These are phyloP conservation scores for Hemicentrotus pulcherrimus DNA, from an alignment of 35 echinoderm and acorn worm genomes.

Conservation along the genomic window DNA sequence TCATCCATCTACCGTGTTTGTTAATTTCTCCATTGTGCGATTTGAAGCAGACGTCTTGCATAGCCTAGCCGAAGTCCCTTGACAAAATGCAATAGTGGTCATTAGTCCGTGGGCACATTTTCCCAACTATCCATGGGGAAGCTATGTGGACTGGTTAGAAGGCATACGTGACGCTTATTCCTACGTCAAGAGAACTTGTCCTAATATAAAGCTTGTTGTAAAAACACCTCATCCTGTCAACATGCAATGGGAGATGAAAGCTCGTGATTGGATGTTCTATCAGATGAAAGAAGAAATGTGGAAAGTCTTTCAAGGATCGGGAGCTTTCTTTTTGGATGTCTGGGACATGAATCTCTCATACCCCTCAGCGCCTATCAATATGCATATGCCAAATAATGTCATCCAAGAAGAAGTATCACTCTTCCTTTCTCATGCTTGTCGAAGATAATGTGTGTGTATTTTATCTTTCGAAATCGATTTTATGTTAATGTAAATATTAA, in stretches of 20 bases:
- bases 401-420: conserved; percentile 58
- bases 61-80: conserved; percentile 22
- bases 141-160: conserved; percentile 57
- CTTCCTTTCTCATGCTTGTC: conserved; percentile 63
- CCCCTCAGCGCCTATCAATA: conserved; percentile 49
- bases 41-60: conserved; percentile 64
- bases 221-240: conserved; percentile 65
- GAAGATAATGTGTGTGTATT: background rate
- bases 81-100: conserved; percentile 60
- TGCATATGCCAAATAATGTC: conserved; percentile 74
- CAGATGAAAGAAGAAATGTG: conserved; percentile 56
- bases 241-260: conserved; percentile 37
- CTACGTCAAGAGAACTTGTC: conserved; percentile 49
- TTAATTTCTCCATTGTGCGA: conserved; percentile 42
- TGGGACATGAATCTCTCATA: conserved; percentile 80
- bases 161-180: conserved; percentile 48
- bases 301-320: conserved; percentile 53
- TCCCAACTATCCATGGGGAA: conserved; percentile 53
- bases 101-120: conserved; percentile 75
- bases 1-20: conserved; percentile 21
- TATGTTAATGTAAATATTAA: too few species aligned
- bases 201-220: conserved; percentile 60
- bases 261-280: conserved; percentile 56
- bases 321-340: conserved; percentile 58
- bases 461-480: background rate